phyloP scores from a whole-genome alignment of 2,797 vertebrate genomes.

The Botia almorhae region DNA sequence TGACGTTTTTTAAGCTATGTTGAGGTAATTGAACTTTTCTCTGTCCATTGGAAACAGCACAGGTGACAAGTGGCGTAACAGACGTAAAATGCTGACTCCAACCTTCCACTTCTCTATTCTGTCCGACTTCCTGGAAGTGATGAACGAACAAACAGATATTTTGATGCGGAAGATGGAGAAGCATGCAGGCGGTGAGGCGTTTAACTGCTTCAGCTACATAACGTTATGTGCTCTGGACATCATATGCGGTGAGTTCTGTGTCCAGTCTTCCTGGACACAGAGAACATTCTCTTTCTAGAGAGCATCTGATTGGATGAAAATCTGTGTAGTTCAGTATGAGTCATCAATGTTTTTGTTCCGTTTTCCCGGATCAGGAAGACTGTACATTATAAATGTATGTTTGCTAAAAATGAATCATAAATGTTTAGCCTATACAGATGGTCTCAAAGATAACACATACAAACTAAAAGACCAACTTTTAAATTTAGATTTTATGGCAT shows the following conservation, averaged over 20 bases:
- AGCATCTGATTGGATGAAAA: no score
- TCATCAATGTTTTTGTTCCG: no score
- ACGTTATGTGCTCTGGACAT: slow-evolving; percentile 85
- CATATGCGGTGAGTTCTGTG: slow-evolving; percentile 81
- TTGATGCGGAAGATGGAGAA: slow-evolving; percentile 79
- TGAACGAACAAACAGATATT: slow-evolving; percentile 84
- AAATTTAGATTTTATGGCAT: no score
- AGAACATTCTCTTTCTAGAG: no score
- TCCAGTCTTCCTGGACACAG: not conserved
- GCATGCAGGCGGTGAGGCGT: slow-evolving; percentile 71
- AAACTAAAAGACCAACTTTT: no score
- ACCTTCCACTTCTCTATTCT: slow-evolving; percentile 82
- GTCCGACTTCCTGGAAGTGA: slow-evolving; percentile 81
- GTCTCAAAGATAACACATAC: no score
- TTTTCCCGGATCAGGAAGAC: no score
- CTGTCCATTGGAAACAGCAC: slow-evolving; percentile 69
- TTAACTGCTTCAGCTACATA: slow-evolving; percentile 77
- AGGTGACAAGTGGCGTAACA: slow-evolving; percentile 81
- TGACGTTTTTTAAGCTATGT: not conserved
- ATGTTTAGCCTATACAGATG: no score
- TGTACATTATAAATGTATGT: no score
- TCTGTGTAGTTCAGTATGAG: no score
- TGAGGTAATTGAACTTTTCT: slow-evolving; percentile 10
- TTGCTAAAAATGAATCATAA: no score
- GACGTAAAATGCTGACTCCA: slow-evolving; percentile 87